These are phyloP conservation scores for Dynastes hyllus DNA, from an alignment of 2,888 invertebrate genomes.

Conservation along the genomic window DNA sequence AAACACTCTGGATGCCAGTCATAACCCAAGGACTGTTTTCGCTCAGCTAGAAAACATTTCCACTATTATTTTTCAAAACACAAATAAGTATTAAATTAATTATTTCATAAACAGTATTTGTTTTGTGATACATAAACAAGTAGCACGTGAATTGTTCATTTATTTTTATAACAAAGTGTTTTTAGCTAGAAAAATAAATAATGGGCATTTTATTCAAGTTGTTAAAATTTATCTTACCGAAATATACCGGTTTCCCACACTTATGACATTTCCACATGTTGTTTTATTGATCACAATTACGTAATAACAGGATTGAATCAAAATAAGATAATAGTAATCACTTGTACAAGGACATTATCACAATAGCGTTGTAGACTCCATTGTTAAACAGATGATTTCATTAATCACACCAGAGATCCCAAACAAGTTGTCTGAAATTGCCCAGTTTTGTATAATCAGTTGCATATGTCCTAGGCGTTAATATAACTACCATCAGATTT, in stretches of 20 bases:
- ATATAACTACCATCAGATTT: neutral
- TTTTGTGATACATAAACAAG: neutral
- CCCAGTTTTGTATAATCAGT: constrained; percentile 1
- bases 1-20: constrained; percentile 92
- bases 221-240: constrained; percentile 74
- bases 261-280: constrained; percentile 88
- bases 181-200: constrained; percentile 5
- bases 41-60: constrained; percentile 78
- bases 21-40: constrained; percentile 89
- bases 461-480: neutral
- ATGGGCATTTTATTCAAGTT: neutral
- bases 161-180: neutral
- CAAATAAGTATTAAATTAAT: neutral
- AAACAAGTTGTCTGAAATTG: constrained; percentile 9
- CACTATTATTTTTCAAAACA: neutral
- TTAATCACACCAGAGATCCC: constrained; percentile 35
- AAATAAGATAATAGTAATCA: constrained; percentile 36
- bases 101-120: neutral
- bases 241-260: constrained; percentile 87
- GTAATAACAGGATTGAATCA: constrained; percentile 31
- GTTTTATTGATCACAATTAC: constrained; percentile 33
- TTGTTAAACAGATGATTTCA: constrained; percentile 50
- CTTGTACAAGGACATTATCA: constrained; percentile 23
- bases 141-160: neutral
- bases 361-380: constrained; percentile 42